These are phyloP conservation scores for Psittacula derbiana DNA, from an alignment of 2,797 vertebrate genomes.

Conservation along the genomic window DNA sequence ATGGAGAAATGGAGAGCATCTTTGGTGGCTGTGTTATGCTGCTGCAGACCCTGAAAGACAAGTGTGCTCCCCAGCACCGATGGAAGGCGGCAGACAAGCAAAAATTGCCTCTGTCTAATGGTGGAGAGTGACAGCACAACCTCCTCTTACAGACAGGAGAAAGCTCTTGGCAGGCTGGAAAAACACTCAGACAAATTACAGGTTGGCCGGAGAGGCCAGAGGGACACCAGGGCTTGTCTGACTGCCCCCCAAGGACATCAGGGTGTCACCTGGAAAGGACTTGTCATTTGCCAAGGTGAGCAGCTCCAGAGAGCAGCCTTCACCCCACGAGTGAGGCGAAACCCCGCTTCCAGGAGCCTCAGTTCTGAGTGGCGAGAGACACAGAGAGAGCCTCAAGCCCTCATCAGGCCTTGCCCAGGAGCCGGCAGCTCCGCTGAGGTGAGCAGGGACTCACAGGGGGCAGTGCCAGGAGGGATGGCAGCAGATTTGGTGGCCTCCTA, in stretches of 20 bases:
- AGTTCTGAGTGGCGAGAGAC: neutral
- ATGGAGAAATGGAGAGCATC: neutral
- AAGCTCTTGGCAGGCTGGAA: neutral
- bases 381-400: neutral
- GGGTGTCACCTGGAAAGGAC: neutral
- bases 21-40: neutral
- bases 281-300: neutral
- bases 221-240: neutral
- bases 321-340: neutral
- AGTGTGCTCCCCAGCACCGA: neutral
- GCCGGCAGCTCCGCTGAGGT: neutral
- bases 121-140: neutral
- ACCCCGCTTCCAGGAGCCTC: neutral
- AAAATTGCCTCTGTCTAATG: neutral
- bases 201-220: neutral
- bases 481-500: neutral
- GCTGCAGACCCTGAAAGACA: neutral
- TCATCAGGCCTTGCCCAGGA: too few species aligned
- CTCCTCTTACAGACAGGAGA: neutral
- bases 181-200: rapidly evolving
- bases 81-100: neutral
- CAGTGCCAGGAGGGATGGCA: neutral
- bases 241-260: neutral
- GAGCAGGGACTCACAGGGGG: neutral
- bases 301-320: neutral